A percentile compares a stretch with the other conserved stretches of the same genome.
Evolutionary conservation across 2,888 invertebrate species (phyloP).

Genomic region (Sinodicranocentrus sp.): DNA sequence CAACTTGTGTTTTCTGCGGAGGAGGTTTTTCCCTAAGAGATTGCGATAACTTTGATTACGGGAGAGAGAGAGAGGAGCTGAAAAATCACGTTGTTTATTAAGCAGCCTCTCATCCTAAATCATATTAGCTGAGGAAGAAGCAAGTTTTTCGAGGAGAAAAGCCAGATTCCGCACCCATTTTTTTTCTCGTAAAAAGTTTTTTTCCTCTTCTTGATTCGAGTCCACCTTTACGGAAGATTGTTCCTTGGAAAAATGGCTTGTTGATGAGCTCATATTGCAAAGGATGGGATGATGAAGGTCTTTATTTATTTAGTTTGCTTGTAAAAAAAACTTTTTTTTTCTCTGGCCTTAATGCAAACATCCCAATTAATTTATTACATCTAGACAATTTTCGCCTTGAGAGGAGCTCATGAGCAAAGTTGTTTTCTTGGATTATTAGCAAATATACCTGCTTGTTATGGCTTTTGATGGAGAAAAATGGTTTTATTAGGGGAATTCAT

Average conservation of each 20-base stretch:
- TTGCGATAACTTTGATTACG: background rate
- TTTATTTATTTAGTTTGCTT: constrained; percentile 42
- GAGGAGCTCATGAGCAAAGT: background rate
- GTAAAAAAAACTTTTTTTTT: background rate
- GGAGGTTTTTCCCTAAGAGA: background rate
- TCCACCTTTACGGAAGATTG: constrained; percentile 11
- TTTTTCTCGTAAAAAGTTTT: constrained; percentile 52
- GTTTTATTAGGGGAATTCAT: constrained; percentile 3
- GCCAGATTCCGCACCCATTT: constrained; percentile 67
- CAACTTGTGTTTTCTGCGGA: background rate
- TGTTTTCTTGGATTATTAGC: background rate
- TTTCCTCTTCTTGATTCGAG: constrained; percentile 28
- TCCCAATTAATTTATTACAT: constrained; percentile 68
- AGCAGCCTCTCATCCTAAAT: background rate
- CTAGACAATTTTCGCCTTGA: constrained; percentile 30
- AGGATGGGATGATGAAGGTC: background rate
- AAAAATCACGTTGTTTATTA: constrained; percentile 10
- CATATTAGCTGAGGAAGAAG: constrained; percentile 25
- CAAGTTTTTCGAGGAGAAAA: constrained; percentile 64
- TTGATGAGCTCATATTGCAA: constrained; percentile 62
- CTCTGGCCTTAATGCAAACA: constrained; percentile 1
- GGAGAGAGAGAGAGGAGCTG: constrained; percentile 1
- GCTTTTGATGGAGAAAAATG: constrained; percentile 11
- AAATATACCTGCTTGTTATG: background rate
- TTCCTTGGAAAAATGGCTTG: background rate